Percentiles rank a stretch among this genome's conserved stretches.
Conservation (phyloP, 2,113 vertebrate genomes). For the Scomber japonicus region DNA sequence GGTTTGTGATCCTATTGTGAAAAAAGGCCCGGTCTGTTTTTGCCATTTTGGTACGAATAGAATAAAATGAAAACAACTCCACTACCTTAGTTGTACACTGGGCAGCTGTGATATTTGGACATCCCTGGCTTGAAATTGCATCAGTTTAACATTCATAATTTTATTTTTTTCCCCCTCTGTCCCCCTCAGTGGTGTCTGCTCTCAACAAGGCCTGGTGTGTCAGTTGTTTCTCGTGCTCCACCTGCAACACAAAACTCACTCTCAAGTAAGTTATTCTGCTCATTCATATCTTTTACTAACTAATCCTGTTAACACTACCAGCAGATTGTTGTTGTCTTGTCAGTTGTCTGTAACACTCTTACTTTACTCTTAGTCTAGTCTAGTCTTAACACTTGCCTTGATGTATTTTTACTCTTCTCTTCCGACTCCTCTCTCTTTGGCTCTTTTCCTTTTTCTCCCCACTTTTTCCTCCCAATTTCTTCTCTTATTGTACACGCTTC, state of each 20-base stretch:
- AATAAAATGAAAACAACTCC: too few relatives aligned
- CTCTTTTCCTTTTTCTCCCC: constrained; percentile 45
- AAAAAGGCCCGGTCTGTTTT: too few relatives aligned
- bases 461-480: constrained; percentile 68
- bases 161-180: constrained; percentile 3
- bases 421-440: constrained; percentile 62
- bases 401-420: constrained; percentile 51
- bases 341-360: constrained; percentile 11
- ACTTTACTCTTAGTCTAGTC: neutral
- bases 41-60: too few relatives aligned
- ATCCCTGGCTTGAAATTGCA: too few relatives aligned
- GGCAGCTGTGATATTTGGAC: too few relatives aligned
- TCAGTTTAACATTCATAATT: neutral
- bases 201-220: constrained; percentile 99
- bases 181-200: constrained; percentile 92
- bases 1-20: too few relatives aligned
- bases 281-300: neutral
- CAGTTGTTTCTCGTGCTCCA: constrained; percentile 97
- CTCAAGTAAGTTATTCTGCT: constrained; percentile 93
- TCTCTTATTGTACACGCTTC: constrained; percentile 51
- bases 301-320: neutral
- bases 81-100: too few relatives aligned
- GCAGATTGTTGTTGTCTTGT: neutral
- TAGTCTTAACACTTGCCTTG: constrained; percentile 24
- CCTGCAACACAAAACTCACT: constrained; percentile 98